Conservation (phyloP, 2,888 invertebrate species). For the Cerceris ruficornis region DNA sequence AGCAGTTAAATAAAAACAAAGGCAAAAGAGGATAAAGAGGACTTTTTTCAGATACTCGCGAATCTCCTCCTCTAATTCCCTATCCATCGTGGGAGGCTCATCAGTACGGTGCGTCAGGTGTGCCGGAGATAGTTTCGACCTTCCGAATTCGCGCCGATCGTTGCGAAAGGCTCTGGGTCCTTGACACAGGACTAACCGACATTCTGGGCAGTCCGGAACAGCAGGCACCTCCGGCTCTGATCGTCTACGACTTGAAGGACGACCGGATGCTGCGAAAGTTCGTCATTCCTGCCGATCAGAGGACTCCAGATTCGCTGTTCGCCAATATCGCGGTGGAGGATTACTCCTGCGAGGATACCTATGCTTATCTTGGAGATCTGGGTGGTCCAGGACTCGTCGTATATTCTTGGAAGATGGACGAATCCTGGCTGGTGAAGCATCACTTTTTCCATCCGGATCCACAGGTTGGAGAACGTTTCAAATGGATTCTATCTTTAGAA, state of each 20-base stretch:
- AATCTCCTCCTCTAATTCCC: conserved; percentile 88
- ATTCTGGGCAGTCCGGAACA: conserved; percentile 83
- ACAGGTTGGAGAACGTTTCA: conserved; percentile 71
- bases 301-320: conserved; percentile 87
- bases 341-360: conserved; percentile 86
- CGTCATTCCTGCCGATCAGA: conserved; percentile 85
- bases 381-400: conserved; percentile 88
- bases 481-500: background rate
- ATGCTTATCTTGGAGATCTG: conserved; percentile 88
- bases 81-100: conserved; percentile 92
- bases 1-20: too few relatives aligned
- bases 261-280: conserved; percentile 88
- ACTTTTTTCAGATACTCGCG: conserved; percentile 84
- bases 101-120: conserved; percentile 82
- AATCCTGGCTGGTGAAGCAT: conserved; percentile 89
- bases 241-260: conserved; percentile 88
- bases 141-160: conserved; percentile 89
- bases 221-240: conserved; percentile 85
- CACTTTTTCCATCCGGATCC: conserved; percentile 89
- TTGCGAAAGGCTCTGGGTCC: conserved; percentile 90
- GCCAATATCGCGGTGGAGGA: conserved; percentile 91
- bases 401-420: conserved; percentile 88
- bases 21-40: too few relatives aligned
- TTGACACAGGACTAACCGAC: conserved; percentile 88
- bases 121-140: conserved; percentile 88